A percentile compares a stretch with the other conserved stretches of the same genome.
These are phyloP conservation scores for Zeugodacus cucurbitae DNA, from an alignment of 1,140 invertebrate genomes.

Conservation along the genomic window DNA sequence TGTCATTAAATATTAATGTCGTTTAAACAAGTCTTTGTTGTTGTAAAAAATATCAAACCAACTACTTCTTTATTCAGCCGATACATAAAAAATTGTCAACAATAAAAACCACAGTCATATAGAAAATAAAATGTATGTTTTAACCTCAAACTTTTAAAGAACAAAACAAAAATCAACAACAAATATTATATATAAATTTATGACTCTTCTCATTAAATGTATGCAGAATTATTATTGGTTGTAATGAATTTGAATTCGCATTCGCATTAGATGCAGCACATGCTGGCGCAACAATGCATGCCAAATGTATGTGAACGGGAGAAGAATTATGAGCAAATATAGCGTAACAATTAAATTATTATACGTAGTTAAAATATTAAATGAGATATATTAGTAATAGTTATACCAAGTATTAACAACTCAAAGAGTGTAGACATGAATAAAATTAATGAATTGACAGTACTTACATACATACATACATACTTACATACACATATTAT, in stretches of 20 bases:
- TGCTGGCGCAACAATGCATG: background rate
- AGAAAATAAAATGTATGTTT: background rate
- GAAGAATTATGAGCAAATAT: background rate
- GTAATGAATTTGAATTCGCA: background rate
- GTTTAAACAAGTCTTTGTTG: too few species aligned
- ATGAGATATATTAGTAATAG: background rate
- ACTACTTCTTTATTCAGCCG: too few species aligned
- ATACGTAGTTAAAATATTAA: background rate
- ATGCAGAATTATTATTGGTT: background rate
- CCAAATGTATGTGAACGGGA: background rate
- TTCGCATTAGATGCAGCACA: background rate
- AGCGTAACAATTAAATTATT: background rate
- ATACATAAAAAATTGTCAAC: too few species aligned
- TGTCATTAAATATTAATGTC: too few species aligned
- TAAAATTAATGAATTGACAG: background rate
- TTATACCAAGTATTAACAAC: background rate
- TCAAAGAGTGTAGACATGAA: background rate
- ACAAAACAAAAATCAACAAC: background rate
- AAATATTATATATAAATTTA: background rate
- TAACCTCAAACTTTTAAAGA: background rate
- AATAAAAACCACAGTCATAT: background rate
- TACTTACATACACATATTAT: background rate
- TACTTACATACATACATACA: background rate
- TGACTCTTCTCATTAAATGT: background rate
- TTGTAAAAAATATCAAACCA: too few species aligned